phyloP scores from a whole-genome alignment of 2,888 invertebrate genomes.

The Andrena minutula region DNA sequence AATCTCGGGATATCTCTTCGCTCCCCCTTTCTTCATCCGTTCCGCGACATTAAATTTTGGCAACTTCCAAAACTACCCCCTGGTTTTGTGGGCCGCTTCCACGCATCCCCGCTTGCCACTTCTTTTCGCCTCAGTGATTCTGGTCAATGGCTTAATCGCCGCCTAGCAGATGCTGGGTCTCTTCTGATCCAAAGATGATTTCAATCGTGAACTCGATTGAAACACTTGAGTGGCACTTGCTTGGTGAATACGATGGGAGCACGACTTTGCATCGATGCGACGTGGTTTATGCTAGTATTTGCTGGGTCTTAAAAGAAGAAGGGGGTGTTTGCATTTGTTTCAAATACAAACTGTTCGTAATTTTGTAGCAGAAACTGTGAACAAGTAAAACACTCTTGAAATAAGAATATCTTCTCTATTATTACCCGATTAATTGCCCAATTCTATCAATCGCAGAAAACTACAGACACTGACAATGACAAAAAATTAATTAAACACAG shows the following conservation, averaged over 20 bases:
- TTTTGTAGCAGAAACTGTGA: too few species aligned
- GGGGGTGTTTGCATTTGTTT: too few species aligned
- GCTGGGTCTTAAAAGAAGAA: not conserved
- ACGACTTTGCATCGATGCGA: not conserved
- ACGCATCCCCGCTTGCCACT: not conserved
- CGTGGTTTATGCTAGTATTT: not conserved
- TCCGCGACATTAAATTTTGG: conserved; percentile 11
- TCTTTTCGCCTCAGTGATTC: not conserved
- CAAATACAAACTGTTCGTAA: too few species aligned
- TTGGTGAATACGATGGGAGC: not conserved
- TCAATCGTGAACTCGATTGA: not conserved
- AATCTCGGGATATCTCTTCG: conserved; percentile 72
- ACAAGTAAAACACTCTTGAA: too few species aligned
- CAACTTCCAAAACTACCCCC: conserved; percentile 4
- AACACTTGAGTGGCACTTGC: not conserved
- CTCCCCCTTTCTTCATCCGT: not conserved
- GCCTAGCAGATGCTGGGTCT: not conserved
- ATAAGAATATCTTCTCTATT: too few species aligned
- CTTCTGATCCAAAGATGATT: not conserved
- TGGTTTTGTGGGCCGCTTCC: not conserved
- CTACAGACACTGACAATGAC: too few species aligned
- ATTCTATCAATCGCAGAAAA: too few species aligned
- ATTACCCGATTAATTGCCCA: too few species aligned
- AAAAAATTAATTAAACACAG: too few species aligned
- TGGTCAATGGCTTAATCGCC: conserved; percentile 13